Conservation (phyloP, 2,113 vertebrate species). For the Rynchops niger region DNA sequence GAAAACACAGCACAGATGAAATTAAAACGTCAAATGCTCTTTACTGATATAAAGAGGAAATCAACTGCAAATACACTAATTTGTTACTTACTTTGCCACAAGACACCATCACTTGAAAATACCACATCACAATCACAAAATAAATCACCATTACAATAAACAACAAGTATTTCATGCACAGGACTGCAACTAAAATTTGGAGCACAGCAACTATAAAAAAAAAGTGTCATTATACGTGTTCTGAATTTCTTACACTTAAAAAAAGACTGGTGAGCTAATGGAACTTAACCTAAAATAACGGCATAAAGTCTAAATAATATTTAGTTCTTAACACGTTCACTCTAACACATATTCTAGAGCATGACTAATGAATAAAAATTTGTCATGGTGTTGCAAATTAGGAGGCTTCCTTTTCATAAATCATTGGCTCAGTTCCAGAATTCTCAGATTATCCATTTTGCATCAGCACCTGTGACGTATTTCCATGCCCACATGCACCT, state of each 20-base stretch:
- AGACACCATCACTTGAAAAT: slow-evolving; percentile 50
- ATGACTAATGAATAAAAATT: not conserved
- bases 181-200: slow-evolving; percentile 33
- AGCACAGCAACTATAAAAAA: slow-evolving; percentile 32
- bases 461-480: slow-evolving; percentile 54
- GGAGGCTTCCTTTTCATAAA: not conserved
- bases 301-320: not conserved
- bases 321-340: not conserved
- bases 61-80: not conserved
- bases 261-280: slow-evolving; percentile 4
- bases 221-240: not conserved
- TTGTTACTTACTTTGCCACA: slow-evolving; percentile 61
- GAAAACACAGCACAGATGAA: slow-evolving; percentile 31
- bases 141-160: slow-evolving; percentile 38
- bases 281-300: slow-evolving; percentile 1
- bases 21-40: not conserved
- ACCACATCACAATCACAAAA: slow-evolving; percentile 48
- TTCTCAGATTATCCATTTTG: slow-evolving; percentile 7
- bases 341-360: not conserved
- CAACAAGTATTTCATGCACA: slow-evolving; percentile 33
- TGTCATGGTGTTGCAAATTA: not conserved
- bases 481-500: slow-evolving; percentile 72
- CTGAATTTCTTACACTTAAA: not conserved
- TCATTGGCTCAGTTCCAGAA: slow-evolving; percentile 19
- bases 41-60: not conserved